Evolutionary conservation across 2,113 vertebrate species (phyloP), one percentile per base, ranked within the genome.

Genomic region (Lophura nycthemera): DNA sequence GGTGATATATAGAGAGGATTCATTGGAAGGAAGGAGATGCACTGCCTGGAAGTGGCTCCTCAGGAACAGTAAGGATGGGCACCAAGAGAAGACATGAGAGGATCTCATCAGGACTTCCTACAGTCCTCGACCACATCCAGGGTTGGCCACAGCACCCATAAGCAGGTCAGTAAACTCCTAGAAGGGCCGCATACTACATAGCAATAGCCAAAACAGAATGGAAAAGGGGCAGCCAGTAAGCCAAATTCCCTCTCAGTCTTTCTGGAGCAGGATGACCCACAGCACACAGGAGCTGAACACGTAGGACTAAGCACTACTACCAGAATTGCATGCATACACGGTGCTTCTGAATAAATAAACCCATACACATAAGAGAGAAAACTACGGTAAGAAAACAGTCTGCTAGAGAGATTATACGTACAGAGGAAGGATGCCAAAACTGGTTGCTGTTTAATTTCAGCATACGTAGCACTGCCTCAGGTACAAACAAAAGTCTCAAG

Each of bases 401-500:
- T 83, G 84, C 91, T 69, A 74, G 65, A 83, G 57, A 91, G 88
- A 96, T 95, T 93, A 88, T 89, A 65, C 34, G 89, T 95, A 82
- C n/a, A 78, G 70, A 89, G 79, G 65, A 94, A 95, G 61, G 50
- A 90, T 86, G 89, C 93, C 90, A 96, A 81, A 92, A 90, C 52
- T 91, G 79, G 85, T 78, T 95, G 88, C 85, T 95, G 89, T 94
- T 97, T 95, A 81, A 95, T 95, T 95, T 95, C 95, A 91, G 91
- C 88, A 64, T 84, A 91, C 79, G 72, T 57, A 79, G 61, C 76
- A 92, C 89, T 88, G 93, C 91, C 91, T 95, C 85, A 95, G 96
- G 91, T 95, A 95, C 91, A 97, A 96, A 97, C 88, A 95, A 65
- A 95, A 93, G 88, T 90, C 83, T 94, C 70, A 75, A 93, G 91